These are phyloP conservation scores for Atractosteus spatula DNA, from an alignment of 2,113 vertebrate species.

Conservation along the genomic window DNA sequence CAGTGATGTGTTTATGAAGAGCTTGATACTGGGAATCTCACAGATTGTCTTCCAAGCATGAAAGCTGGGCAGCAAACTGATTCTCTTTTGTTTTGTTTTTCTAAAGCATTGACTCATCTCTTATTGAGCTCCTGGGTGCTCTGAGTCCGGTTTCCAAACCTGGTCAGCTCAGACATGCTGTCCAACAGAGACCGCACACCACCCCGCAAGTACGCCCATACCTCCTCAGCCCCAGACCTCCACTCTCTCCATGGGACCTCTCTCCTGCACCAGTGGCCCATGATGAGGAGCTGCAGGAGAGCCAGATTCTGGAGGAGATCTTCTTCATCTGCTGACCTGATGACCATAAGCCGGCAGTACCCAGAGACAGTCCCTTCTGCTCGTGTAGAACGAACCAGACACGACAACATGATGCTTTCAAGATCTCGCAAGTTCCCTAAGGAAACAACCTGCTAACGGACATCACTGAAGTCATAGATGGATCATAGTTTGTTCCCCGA, in stretches of 20 bases:
- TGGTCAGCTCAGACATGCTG: slow-evolving; percentile 26
- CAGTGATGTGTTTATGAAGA: too few species aligned
- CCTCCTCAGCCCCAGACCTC: slow-evolving; percentile 22
- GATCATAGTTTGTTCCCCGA: too few species aligned
- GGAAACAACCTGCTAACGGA: too few species aligned
- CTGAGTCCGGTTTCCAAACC: slow-evolving; percentile 62
- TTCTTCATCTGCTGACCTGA: slow-evolving; percentile 84
- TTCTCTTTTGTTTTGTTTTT: background rate
- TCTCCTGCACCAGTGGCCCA: slow-evolving; percentile 30
- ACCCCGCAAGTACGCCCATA: slow-evolving; percentile 20
- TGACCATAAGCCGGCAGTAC: too few species aligned
- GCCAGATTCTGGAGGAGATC: slow-evolving; percentile 85
- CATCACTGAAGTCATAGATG: too few species aligned
- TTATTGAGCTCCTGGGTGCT: slow-evolving; percentile 76
- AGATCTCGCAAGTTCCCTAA: too few species aligned
- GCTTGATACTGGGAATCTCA: too few species aligned
- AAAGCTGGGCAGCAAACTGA: too few species aligned
- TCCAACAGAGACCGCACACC: slow-evolving; percentile 27
- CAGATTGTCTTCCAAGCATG: too few species aligned
- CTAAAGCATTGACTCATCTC: slow-evolving; percentile 71
- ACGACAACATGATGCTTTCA: too few species aligned
- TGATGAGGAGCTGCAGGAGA: slow-evolving; percentile 72
- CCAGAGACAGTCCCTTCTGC: too few species aligned
- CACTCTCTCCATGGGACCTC: slow-evolving; percentile 22
- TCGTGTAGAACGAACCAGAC: too few species aligned